A percentile compares a stretch with the other conserved stretches of the same genome.
These are phyloP conservation scores for Lepilemur septentrionalis DNA, from an alignment of 2,797 vertebrate genomes.

Conservation along the genomic window DNA sequence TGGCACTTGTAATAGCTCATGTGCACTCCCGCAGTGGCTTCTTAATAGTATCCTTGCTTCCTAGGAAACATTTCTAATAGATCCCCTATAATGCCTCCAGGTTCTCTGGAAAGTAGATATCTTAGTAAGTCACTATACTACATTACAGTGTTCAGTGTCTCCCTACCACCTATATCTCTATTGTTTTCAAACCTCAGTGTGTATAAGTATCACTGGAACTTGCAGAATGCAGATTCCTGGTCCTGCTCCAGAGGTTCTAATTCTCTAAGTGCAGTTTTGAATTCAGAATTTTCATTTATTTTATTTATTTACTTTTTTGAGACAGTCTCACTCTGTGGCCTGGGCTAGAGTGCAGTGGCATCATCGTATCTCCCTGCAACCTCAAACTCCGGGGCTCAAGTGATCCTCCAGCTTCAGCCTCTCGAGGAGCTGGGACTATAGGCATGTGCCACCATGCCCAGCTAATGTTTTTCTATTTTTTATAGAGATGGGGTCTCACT, in stretches of 20 bases:
- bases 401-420: no score
- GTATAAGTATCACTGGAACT: no score
- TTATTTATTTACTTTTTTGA: no score
- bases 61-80: neutral
- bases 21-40: neutral
- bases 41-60: neutral
- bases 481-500: no score
- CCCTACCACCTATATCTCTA: fast-evolving
- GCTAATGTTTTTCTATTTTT: no score
- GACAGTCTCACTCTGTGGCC: no score
- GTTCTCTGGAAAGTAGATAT: neutral
- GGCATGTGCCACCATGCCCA: no score
- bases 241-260: neutral
- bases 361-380: no score
- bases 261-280: neutral
- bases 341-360: no score
- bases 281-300: neutral
- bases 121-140: neutral
- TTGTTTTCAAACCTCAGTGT: neutral
- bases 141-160: fast-evolving
- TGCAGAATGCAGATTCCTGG: neutral
- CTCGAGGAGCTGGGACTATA: no score
- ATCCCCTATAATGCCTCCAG: neutral
- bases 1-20: neutral
- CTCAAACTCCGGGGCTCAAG: no score